Percentiles rank a stretch among this genome's conserved stretches.
Conservation (phyloP, 2,113 vertebrate genomes). For the Zeus faber region DNA sequence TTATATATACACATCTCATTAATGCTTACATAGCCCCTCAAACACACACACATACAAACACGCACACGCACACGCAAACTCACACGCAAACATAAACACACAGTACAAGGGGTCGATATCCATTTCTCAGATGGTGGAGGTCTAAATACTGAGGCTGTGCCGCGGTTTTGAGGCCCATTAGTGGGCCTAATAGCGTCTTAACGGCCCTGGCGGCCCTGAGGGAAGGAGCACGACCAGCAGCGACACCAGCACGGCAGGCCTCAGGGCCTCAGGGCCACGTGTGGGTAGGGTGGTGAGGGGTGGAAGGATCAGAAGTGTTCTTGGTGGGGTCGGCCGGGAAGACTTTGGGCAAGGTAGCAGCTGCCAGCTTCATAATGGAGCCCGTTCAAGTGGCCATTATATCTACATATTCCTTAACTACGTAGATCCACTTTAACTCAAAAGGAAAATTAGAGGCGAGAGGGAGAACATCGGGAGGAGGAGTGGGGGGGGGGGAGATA, state of each 20-base stretch:
- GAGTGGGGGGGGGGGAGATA: background rate
- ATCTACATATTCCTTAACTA: slow-evolving; percentile 42
- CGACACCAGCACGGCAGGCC: slow-evolving; percentile 37
- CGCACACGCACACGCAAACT: no score
- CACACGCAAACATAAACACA: no score
- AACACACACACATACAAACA: slow-evolving; percentile 43
- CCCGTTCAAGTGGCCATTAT: slow-evolving; percentile 56
- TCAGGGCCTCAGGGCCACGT: slow-evolving; percentile 35
- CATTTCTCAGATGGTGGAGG: slow-evolving; percentile 55
- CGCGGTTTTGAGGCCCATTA: slow-evolving; percentile 63
- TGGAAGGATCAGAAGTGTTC: slow-evolving; percentile 16
- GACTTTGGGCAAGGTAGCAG: slow-evolving; percentile 45
- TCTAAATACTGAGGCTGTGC: slow-evolving; percentile 68
- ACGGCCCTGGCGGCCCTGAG: slow-evolving; percentile 55
- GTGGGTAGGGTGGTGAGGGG: background rate
- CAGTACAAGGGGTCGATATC: slow-evolving; percentile 65
- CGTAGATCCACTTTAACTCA: slow-evolving; percentile 49
- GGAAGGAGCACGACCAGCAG: slow-evolving; percentile 62
- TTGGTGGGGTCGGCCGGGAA: no score
- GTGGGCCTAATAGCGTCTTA: slow-evolving; percentile 67
- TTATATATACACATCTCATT: slow-evolving; percentile 13
- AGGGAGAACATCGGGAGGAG: slow-evolving; percentile 11
- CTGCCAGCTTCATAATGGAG: slow-evolving; percentile 42
- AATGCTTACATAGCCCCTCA: slow-evolving; percentile 34
- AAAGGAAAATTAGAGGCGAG: no score